Percentiles rank a stretch among this genome's conserved stretches.
Conservation (phyloP, 2,797 vertebrate genomes). For the Sebastolobus altivelis region DNA sequence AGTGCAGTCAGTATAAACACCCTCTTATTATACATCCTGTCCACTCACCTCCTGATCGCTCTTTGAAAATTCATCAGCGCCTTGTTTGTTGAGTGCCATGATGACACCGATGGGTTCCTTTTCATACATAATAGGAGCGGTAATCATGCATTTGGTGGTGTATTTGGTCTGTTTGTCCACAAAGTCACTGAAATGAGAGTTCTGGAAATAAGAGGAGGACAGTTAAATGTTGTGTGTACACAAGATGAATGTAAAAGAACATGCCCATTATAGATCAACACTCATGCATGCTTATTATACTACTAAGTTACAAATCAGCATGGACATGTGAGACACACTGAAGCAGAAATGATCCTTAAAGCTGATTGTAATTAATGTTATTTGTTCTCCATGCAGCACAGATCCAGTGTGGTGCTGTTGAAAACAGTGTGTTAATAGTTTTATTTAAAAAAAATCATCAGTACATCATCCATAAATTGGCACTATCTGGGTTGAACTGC, state of each 20-base stretch:
- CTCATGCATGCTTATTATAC: background rate
- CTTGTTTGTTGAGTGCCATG: constrained; percentile 92
- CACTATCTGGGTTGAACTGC: background rate
- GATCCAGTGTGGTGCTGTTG: background rate
- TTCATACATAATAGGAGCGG: constrained; percentile 82
- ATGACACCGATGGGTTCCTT: constrained; percentile 92
- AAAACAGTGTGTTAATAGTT: background rate
- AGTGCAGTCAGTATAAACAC: background rate
- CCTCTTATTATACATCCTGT: constrained; percentile 59
- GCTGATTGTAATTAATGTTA: background rate
- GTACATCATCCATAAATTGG: background rate
- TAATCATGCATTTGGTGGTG: constrained; percentile 89
- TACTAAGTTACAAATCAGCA: background rate
- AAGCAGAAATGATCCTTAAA: background rate
- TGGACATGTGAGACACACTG: background rate
- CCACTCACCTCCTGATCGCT: constrained; percentile 86
- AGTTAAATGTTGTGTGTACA: background rate
- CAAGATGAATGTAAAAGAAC: background rate
- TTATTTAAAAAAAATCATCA: no score
- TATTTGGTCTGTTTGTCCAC: constrained; percentile 93
- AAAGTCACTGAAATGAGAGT: constrained; percentile 92
- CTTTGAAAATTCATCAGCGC: constrained; percentile 88
- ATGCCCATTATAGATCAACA: background rate
- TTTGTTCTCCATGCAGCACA: background rate
- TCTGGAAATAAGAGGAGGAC: constrained; percentile 76